Conservation (phyloP, 35 echinoderm and acorn worm genomes). For the Ptychodera flava region DNA sequence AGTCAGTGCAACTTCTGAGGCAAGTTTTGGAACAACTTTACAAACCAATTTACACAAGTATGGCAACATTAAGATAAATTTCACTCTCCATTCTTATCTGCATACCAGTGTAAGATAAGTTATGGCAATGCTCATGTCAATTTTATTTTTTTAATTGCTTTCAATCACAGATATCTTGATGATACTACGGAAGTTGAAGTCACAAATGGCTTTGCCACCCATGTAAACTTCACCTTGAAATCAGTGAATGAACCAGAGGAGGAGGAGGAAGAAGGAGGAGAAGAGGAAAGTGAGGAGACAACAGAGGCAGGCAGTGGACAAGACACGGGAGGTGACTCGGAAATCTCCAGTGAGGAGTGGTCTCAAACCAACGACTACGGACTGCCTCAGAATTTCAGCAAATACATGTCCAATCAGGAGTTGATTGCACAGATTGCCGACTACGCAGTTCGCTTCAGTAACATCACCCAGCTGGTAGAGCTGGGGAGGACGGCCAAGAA, state of each 20-base stretch:
- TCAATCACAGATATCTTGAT: neutral
- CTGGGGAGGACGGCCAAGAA: constrained; percentile 4
- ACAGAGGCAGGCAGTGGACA: neutral
- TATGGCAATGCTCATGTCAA: too few species aligned
- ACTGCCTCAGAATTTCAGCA: constrained; percentile 45
- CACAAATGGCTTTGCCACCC: constrained; percentile 14
- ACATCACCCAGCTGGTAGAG: neutral
- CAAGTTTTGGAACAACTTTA: too few species aligned
- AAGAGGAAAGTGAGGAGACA: neutral
- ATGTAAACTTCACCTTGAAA: constrained; percentile 70
- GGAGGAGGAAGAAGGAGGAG: neutral
- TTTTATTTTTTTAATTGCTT: too few species aligned
- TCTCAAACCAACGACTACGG: constrained; percentile 28
- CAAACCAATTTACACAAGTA: too few species aligned
- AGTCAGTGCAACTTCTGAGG: too few species aligned
- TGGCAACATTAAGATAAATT: too few species aligned
- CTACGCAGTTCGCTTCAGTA: neutral
- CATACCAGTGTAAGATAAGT: too few species aligned
- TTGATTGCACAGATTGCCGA: constrained; percentile 3
- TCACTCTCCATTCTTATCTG: too few species aligned
- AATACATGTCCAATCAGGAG: constrained; percentile 39
- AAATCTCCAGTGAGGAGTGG: constrained; percentile 33
- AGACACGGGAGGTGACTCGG: neutral
- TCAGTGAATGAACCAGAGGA: neutral
- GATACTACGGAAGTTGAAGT: constrained; percentile 25